Evolutionary conservation across 2,113 vertebrate species (phyloP), one percentile per base, ranked within the genome.

Genomic region (Sarotherodon lohbergeri): DNA sequence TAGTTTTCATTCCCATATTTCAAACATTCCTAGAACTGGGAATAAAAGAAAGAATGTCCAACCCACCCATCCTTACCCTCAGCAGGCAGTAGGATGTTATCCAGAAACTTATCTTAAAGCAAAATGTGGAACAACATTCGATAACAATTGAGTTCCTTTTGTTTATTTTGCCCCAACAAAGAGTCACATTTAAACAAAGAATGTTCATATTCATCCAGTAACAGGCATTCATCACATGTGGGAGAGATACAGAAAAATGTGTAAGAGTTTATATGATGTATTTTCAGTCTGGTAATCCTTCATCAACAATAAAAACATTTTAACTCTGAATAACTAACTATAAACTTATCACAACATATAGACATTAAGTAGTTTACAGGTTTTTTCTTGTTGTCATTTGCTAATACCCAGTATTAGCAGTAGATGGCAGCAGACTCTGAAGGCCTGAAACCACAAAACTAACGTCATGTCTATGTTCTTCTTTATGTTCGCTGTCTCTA

Each of bases 391-490:
- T 66, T 36, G 1, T 0, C 0, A 41, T 68, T 68, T 68, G 4
- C 63, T 41, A 39, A 0, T 0, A 13, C 34, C 6, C 34, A 68
- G 63, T 13, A 68, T 0, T 68, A 39, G 1, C 34, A 68, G 19
- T 22, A 68, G 63, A 39, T 41, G 11, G 63, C 34, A 68, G 63
- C 63, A 68, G 63, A 68, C 34, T 22, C 0, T n/a, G 1, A 68
- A 39, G 34, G 6, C 19, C 34, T 68, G 1, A 66, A 41, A 39
- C 19, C 19, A 22, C 34, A 2, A 68, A n/a, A 13, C 63, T 68
- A 39, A 22, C 1, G 0, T 41, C 34, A 68, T 39, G 19, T 68
- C 2, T 61, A 63, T 63, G 59, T 63, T 34, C 0, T 0, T 34
- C 9, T 63, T 63, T 2, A 1, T 11, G 59, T 34, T 3, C 0